These are phyloP conservation scores for Falco naumanni DNA, from an alignment of 2,797 vertebrate genomes.

Conservation along the genomic window DNA sequence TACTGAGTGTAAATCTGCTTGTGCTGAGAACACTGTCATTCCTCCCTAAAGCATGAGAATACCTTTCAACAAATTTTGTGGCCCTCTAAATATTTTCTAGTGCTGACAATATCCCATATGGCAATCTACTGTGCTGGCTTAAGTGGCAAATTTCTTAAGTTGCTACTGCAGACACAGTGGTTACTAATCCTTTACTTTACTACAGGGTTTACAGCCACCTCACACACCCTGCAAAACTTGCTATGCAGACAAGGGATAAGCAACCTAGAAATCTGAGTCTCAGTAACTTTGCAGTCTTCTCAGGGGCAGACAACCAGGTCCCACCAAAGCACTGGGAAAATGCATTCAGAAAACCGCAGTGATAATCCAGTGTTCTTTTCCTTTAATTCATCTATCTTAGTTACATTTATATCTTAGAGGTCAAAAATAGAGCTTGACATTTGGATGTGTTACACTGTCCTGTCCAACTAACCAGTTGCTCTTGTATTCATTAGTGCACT, in stretches of 20 bases:
- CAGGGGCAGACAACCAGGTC: neutral
- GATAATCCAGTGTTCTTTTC: neutral
- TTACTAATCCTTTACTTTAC: neutral
- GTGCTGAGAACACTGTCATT: neutral
- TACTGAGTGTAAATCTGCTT: neutral
- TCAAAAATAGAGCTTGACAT: neutral
- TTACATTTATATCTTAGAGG: neutral
- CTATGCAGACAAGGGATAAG: neutral
- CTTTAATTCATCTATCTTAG: neutral
- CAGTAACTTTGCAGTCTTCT: neutral
- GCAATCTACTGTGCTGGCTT: neutral
- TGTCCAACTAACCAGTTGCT: neutral
- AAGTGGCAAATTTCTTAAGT: neutral
- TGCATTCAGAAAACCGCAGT: neutral
- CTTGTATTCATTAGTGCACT: neutral
- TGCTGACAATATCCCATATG: neutral
- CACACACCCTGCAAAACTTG: neutral
- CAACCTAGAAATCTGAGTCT: neutral
- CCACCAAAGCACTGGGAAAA: neutral
- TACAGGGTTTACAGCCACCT: neutral
- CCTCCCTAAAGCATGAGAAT: neutral
- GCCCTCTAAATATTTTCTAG: neutral
- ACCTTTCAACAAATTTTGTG: neutral
- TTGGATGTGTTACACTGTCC: neutral
- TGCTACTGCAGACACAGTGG: neutral